phyloP scores from a whole-genome alignment of 2,113 vertebrate genomes.

The Elephas maximus region DNA sequence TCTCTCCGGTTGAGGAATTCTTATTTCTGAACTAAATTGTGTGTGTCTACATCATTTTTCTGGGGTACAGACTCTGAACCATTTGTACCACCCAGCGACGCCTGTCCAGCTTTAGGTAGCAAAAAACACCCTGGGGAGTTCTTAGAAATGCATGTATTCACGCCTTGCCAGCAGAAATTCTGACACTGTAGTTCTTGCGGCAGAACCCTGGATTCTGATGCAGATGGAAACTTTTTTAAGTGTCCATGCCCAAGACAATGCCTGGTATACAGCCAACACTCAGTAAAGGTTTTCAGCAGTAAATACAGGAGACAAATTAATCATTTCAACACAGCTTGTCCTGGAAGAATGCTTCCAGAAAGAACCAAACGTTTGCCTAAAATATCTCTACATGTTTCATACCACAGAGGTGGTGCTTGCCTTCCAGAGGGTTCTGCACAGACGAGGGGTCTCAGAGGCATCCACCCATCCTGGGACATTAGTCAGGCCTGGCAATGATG shows the following conservation, averaged over 20 bases:
- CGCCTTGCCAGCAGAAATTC: background rate
- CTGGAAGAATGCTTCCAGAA: background rate
- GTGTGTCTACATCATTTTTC: background rate
- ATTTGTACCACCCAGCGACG: background rate
- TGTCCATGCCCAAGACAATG: background rate
- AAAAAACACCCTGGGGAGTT: background rate
- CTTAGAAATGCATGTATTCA: background rate
- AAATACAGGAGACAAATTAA: background rate
- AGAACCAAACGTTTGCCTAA: background rate
- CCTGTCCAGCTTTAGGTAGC: background rate
- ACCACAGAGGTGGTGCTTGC: fast-evolving
- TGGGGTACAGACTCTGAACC: background rate
- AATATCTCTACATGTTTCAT: constrained; percentile 15
- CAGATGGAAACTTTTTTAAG: background rate
- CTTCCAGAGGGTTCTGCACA: background rate
- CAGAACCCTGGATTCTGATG: background rate
- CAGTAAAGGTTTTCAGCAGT: background rate
- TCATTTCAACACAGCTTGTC: background rate
- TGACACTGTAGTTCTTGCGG: background rate
- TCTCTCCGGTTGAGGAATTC: background rate
- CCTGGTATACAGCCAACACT: background rate
- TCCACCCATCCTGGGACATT: background rate
- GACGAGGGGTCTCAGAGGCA: background rate
- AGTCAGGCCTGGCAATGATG: constrained; percentile 35
- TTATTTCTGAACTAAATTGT: background rate